These are phyloP conservation scores for Drosophila truncata DNA, from an alignment of 1,140 invertebrate species.

Conservation along the genomic window DNA sequence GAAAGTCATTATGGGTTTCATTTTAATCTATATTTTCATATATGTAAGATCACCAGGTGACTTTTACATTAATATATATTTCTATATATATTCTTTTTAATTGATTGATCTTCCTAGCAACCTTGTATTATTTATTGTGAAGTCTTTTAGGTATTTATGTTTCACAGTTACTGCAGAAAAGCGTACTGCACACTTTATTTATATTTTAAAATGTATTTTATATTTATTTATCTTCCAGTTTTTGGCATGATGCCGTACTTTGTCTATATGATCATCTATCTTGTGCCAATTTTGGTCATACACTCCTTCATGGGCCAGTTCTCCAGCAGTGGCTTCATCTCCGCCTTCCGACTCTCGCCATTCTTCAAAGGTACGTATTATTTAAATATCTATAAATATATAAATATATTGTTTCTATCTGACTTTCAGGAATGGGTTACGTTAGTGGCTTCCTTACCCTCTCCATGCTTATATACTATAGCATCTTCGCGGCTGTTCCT, in stretches of 20 bases:
- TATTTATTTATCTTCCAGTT: constrained; percentile 31
- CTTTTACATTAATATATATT: neutral
- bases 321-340: constrained; percentile 81
- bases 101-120: neutral
- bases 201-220: neutral
- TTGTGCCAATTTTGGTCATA: constrained; percentile 75
- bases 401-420: neutral
- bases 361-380: constrained; percentile 77
- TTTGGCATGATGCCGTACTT: constrained; percentile 62
- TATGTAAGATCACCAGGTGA: constrained; percentile 1
- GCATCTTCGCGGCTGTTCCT: constrained; percentile 68
- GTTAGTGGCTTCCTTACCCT: constrained; percentile 62
- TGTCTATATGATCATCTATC: constrained; percentile 62
- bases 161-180: neutral
- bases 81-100: neutral
- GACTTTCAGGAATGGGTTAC: constrained; percentile 72
- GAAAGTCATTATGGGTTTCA: neutral
- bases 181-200: neutral
- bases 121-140: neutral
- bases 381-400: neutral
- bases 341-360: constrained; percentile 71
- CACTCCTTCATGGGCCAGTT: constrained; percentile 82
- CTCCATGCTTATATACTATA: constrained; percentile 60
- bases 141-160: neutral
- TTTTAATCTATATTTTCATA: neutral